Base-by-base conservation (phyloP, 1,140 invertebrate species). In the Eufriesea mexicana region DNA sequence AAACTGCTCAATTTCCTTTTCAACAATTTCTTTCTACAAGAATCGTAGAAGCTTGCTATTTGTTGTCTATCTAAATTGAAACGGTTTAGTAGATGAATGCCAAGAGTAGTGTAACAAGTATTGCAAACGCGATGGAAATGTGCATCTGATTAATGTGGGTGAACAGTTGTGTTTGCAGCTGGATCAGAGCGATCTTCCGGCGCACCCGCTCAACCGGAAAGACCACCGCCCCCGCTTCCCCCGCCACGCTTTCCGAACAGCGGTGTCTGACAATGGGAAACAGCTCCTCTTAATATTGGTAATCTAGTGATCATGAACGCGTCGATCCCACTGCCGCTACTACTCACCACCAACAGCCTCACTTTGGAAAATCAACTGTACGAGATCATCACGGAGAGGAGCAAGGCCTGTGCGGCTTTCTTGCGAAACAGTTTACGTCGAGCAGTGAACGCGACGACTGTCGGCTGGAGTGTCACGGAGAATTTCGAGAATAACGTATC, bases 221-320 rank as follows among this genome's bases (percentile, higher is more conserved):
- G 95, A 91, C 95, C 95, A 93, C 96, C 95, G 91, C 96, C 96
- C 89, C 96, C 96, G 92, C 95, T 96, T 94, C 96, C 96, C 86
- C 96, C 95, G 92, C 96, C 96, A 93, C 95, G 96, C 92, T 96
- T 96, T 95, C 96, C 95, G 89, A 95, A 95, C 93, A 95, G 95
- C 94, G 96, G 95, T 94, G 96, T 96, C 94, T 96, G 96, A 96
- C 96, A 96, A 95, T 96, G 95, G 96, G 95, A 95, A 95, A 94
- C 92, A 91, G 84, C 88, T 93, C 91, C 89, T 93, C 95, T 95
- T 93, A 95, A 95, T 93, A 94, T 94, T 91, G 90, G 91, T 89
- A 94, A 91, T 84, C 89, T 94, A 88, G 91, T 94, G 89, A 94
- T 93, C 82, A 91, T 93, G 84, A 93, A 93, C 75, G 89, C 92